These are phyloP conservation scores for Tetrax tetrax DNA, from an alignment of 2,113 vertebrate species.

Conservation along the genomic window DNA sequence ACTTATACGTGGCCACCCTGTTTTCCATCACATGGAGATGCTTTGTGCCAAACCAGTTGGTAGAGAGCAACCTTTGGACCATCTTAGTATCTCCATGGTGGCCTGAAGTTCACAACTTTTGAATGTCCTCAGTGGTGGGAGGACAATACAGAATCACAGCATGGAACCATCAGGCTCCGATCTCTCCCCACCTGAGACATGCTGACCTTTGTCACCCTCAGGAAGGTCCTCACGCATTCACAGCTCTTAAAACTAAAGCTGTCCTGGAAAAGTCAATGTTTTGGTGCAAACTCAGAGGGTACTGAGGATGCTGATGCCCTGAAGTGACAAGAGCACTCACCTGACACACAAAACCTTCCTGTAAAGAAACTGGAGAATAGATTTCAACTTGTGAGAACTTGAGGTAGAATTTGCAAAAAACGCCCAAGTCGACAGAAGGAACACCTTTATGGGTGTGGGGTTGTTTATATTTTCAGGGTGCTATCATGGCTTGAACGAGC, in stretches of 20 bases:
- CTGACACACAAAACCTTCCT: background rate
- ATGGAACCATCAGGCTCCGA: background rate
- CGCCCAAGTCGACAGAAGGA: background rate
- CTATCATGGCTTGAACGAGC: background rate
- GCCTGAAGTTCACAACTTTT: background rate
- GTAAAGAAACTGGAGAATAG: background rate
- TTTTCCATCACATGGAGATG: background rate
- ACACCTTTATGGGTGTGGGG: accelerated
- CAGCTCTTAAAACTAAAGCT: background rate
- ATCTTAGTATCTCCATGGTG: background rate
- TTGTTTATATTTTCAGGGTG: background rate
- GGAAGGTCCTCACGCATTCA: background rate
- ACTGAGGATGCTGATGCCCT: background rate
- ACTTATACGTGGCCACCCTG: background rate
- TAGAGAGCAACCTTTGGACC: background rate
- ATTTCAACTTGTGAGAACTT: background rate
- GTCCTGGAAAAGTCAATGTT: background rate
- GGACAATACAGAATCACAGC: background rate
- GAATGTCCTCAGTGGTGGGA: background rate
- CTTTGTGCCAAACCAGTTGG: background rate
- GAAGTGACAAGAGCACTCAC: background rate
- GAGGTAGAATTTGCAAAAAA: background rate
- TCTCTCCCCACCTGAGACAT: background rate
- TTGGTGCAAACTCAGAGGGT: background rate
- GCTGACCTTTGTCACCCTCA: background rate